Base-by-base conservation (phyloP, 2,888 invertebrate genomes). In the Siphlonurus alternatus region DNA sequence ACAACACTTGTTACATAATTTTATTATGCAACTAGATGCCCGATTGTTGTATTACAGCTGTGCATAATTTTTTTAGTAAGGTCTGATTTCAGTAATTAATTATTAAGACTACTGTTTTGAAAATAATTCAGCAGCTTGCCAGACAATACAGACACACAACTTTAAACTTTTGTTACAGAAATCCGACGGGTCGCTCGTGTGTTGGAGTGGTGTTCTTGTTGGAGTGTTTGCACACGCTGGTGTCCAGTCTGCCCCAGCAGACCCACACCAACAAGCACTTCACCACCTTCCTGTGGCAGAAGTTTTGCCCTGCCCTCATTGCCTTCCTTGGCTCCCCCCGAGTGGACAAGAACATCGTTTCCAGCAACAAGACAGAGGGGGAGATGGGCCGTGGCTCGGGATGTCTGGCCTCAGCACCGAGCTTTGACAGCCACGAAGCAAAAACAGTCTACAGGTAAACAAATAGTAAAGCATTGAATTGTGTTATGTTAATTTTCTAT, bases 251-350 rank as follows among this genome's bases (percentile, higher is more conserved):
- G 62, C 90, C 91, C 0, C 87, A 88, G 70, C 84, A 88, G 69
- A 89, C 91, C 7, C 88, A 89, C 70, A 85, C 86, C 1, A 91
- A 91, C 76, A 83, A 85, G 1, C 91, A 92, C 75, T 92, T 92
- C 72, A 89, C 89, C 1, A 89, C 89, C 2, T 91, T 92, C 72
- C 79, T 92, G 10, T 92, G 95, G 95, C 93, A 94, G 74, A 88
- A 92, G 71, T 88, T 95, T 72, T 94, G 93, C 71, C 95, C 95
- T 0, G 87, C 90, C 1, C 77, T 95, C 67, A 87, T 95, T 64
- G 88, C 90, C 0, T 86, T 94, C 65, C 80, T 95, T 1, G 94
- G 94, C 0, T 89, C 93, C 7, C 94, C 94, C 0, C 82, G 89
- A 63, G 85, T 90, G 66, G 90, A 90, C 70, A 88, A 87, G 72